Conservation (phyloP, 2,113 vertebrate genomes). For the Pygoscelis adeliae region DNA sequence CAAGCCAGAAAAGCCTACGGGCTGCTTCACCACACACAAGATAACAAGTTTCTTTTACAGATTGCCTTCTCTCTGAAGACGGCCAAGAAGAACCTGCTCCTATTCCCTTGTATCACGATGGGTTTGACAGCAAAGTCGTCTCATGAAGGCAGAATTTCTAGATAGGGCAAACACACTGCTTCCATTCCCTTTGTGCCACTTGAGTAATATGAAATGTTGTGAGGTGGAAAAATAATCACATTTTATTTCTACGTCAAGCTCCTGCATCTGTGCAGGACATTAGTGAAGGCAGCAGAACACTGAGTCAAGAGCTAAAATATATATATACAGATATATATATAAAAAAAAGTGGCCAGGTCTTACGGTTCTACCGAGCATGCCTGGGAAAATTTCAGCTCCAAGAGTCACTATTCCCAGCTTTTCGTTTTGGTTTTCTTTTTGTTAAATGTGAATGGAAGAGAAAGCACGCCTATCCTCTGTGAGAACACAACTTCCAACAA, state of each 20-base stretch:
- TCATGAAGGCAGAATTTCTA: not conserved
- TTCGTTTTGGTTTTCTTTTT: not conserved
- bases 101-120: rapidly evolving
- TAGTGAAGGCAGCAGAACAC: not conserved
- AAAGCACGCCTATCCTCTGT: not conserved
- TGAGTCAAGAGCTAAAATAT: not conserved
- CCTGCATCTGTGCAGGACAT: not conserved
- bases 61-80: not conserved
- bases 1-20: not conserved
- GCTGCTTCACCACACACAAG: not conserved
- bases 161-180: not conserved
- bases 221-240: not conserved
- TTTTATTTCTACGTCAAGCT: not conserved
- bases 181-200: not conserved
- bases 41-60: not conserved
- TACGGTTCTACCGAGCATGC: rapidly evolving
- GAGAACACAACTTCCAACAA: not conserved
- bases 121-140: not conserved
- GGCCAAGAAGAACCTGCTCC: not conserved
- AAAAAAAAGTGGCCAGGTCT: not conserved
- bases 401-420: not conserved
- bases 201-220: not conserved
- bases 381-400: not conserved
- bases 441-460: not conserved
- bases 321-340: not conserved